A percentile compares a stretch with the other conserved stretches of the same genome.
Conservation (phyloP, 1,140 invertebrate genomes). For the Acromyrmex heyeri region DNA sequence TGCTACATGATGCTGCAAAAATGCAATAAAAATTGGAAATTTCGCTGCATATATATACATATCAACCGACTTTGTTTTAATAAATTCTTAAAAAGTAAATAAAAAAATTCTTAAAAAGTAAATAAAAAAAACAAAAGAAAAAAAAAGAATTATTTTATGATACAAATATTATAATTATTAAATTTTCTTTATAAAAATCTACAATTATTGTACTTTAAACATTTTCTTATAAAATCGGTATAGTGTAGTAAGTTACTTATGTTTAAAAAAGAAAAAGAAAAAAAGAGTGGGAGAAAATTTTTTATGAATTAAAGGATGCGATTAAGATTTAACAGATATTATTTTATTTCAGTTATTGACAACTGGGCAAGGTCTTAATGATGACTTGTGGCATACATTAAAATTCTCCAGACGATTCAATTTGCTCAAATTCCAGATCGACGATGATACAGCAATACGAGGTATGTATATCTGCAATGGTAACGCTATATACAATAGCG, state of each 20-base stretch:
- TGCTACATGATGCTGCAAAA: slow-evolving; percentile 16
- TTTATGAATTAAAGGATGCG: neutral
- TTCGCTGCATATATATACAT: neutral
- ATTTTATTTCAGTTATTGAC: slow-evolving; percentile 90
- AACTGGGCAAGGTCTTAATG: slow-evolving; percentile 94
- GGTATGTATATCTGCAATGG: slow-evolving; percentile 88
- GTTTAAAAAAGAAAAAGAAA: neutral
- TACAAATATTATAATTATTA: neutral
- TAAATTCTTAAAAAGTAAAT: neutral
- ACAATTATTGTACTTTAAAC: neutral
- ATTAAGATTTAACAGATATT: slow-evolving; percentile 1
- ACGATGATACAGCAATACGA: slow-evolving; percentile 92
- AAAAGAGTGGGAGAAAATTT: neutral
- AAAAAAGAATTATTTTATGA: neutral
- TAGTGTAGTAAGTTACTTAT: neutral
- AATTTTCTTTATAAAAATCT: neutral
- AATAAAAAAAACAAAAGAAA: neutral
- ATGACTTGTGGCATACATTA: slow-evolving; percentile 98
- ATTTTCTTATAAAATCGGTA: neutral
- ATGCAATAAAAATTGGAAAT: slow-evolving; percentile 31
- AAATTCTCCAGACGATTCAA: slow-evolving; percentile 94
- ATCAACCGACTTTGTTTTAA: neutral
- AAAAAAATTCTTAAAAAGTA: neutral
- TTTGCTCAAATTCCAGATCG: slow-evolving; percentile 94
- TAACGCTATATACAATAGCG: neutral